Evolutionary conservation across 2,888 invertebrate genomes (phyloP), one percentile per base, ranked within the genome.

Genomic region (Coelopa pilipes): DNA sequence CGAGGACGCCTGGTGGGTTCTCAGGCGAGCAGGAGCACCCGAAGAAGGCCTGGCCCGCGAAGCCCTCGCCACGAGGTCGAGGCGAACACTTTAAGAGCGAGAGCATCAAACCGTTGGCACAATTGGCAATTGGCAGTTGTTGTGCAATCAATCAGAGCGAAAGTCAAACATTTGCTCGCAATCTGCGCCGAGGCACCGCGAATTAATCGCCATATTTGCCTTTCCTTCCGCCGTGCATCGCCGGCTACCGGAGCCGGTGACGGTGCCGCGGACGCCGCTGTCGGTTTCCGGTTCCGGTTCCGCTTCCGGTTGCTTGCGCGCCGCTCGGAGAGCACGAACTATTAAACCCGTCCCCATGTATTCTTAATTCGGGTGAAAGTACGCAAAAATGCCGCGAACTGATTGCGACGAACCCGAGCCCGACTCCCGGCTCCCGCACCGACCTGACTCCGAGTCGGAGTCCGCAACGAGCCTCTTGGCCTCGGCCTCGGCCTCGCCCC

Each of bases 141-240:
- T 82, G 82, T 82, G 83, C 84, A 85, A 85, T 85, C 84, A 85
- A 85, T 85, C 85, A 85, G 84, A 84, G 83, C 84, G 83, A 84
- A 85, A 85, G 83, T 83, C 83, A 85, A 85, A 85, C 85, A 85
- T 85, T 85, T 83, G 83, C 84, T 83, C 81, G 81, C 84, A 85
- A 85, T 84, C 83, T 78, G 73, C 73, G 75, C 70, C 74, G 73
- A 75, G 75, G 78, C 84, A 83, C 81, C 84, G 82, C 84, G 84
- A 84, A 84, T 84, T 85, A 84, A 84, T 85, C 83, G 85, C 80
- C 82, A 81, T 84, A 82, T 85, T 84, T 85, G 84, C 84, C 55
- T 63, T 71, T 24, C 53, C 49, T 21, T 15, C 60, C 50, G 49
- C n/a, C 12, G 11, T 59, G 57, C 57, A 19, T 12, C 21, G 21